Conservation (phyloP, 2,113 vertebrate species). For the Orycteropus afer region DNA sequence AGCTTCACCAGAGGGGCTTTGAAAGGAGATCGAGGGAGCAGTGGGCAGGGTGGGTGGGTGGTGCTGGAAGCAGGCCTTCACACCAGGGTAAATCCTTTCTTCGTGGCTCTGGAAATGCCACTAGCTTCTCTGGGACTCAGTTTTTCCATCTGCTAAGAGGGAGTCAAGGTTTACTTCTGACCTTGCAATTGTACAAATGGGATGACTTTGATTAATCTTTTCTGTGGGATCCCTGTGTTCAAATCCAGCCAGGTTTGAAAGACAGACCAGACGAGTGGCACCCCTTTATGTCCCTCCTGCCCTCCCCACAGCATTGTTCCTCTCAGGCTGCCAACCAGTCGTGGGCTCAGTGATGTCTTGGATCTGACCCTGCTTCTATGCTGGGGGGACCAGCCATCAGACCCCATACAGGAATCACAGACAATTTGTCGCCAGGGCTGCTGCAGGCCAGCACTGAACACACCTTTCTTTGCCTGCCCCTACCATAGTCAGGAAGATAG, state of each 20-base stretch:
- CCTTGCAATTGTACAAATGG: accelerated
- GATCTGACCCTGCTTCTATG: no score
- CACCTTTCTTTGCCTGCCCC: no score
- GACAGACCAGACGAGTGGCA: accelerated
- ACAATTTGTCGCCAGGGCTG: no score
- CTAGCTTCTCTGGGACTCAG: not conserved
- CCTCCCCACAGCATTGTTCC: no score
- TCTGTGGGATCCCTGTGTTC: not conserved
- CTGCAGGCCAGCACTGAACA: no score
- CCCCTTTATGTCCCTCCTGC: no score
- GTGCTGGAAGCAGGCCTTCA: not conserved
- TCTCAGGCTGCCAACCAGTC: no score
- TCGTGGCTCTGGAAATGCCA: accelerated
- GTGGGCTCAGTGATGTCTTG: no score
- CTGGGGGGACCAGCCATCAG: no score
- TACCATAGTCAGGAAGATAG: no score
- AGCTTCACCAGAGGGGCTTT: not conserved
- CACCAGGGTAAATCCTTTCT: not conserved
- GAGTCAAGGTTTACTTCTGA: accelerated
- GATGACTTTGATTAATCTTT: not conserved
- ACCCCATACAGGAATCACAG: no score
- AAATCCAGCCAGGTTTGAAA: not conserved
- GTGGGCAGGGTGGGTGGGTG: accelerated
- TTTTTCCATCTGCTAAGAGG: no score
- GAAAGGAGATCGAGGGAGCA: not conserved